Percentiles rank a stretch among this genome's conserved stretches.
phyloP scores from a whole-genome alignment of 2,888 invertebrate genomes.

The Aquatica leii region DNA sequence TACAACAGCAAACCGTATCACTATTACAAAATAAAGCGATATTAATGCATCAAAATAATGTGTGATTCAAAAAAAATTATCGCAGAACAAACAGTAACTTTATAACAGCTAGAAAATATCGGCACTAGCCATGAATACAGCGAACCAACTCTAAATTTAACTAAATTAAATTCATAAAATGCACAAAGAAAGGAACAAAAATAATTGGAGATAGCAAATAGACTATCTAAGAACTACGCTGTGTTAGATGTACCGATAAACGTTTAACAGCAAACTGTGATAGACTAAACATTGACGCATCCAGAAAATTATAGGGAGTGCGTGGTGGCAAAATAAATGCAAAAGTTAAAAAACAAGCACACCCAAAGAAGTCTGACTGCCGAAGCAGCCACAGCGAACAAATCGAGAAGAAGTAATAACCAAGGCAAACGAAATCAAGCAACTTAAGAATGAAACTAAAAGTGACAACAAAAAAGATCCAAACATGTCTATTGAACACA shows the following conservation, averaged over 20 bases:
- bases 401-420: constrained; percentile 9
- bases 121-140: no score
- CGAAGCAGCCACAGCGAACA: constrained; percentile 22
- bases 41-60: no score
- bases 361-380: constrained; percentile 16
- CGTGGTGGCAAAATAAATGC: constrained; percentile 16
- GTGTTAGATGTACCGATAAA: constrained; percentile 40
- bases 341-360: constrained; percentile 18
- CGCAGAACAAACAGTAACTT: no score
- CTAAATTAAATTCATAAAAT: no score
- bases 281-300: constrained; percentile 26
- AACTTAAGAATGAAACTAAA: constrained; percentile 11
- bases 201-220: no score
- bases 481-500: constrained; percentile 15
- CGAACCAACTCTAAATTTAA: no score
- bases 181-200: no score
- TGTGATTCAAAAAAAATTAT: no score
- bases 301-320: constrained; percentile 25
- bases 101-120: no score
- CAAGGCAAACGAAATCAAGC: constrained; percentile 11
- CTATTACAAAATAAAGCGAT: no score
- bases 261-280: no score
- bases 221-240: constrained; percentile 30
- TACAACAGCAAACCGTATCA: no score
- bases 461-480: constrained; percentile 11